Evolutionary conservation across 2,797 vertebrate species (phyloP), one percentile per base, ranked within the genome.

Genomic region (Neosilurus mollespiculum): DNA sequence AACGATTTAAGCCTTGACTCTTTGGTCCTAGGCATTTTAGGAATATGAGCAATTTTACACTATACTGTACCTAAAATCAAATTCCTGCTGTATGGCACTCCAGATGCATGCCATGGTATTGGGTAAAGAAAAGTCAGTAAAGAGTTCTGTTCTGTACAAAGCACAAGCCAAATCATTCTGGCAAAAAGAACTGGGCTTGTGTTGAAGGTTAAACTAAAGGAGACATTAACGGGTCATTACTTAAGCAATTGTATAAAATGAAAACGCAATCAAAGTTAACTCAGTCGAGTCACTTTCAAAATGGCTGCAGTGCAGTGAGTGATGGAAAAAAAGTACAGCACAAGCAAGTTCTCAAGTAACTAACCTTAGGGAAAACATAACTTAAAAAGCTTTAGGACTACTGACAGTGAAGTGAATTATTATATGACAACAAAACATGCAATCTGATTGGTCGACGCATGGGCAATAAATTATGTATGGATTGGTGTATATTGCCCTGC

Each of bases 1-100:
- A 83, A 83, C 81, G 64, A 67, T 78, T 53, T 51, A 3, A 34
- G 53, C 67, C 51, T 65, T 77, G 61, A 54, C 34, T 10, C 61
- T 67, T 58, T 22, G 18, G 59, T 24, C 58, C 22, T 64, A 26
- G 30, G 54, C 66, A 15, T 53, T 54, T 4, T 72, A 70, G 30
- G 30, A 30, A 30, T 30, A 30, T 30, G 30, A 30, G 30, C 30
- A 30, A 30, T 30, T 30, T 30, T 59, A 59, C 43, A 58, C 20
- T 49, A 59, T 70, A 58, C 20, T n/a, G 24, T 54, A 26, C 11
- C 20, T 51, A 56, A 53, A 37, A 37, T 59, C 22, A 61, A 26
- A 77, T 49, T 77, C 16, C 51, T 14, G 34, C 54, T 24, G 10
- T 54, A 30, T 51, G 54, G 34, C 34, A 62, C n/a, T 77, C 20